These are phyloP conservation scores for Caenorhabditis briggsae DNA, from an alignment of 1,140 invertebrate species.

Conservation along the genomic window DNA sequence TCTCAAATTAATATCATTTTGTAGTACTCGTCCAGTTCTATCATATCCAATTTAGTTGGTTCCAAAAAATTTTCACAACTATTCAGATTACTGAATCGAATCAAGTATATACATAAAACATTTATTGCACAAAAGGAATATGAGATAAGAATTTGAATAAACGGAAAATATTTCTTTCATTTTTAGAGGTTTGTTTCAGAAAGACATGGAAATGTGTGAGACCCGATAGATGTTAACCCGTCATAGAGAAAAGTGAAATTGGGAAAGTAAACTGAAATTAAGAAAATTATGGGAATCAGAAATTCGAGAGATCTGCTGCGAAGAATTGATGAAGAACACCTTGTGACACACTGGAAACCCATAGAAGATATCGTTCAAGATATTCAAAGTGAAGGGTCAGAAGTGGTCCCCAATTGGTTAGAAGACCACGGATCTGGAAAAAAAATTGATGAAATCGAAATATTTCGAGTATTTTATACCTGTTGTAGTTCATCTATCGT, in stretches of 20 bases:
- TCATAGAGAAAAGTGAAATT: neutral
- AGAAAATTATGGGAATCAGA: neutral
- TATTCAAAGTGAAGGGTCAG: conserved; percentile 26
- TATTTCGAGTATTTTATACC: conserved; percentile 58
- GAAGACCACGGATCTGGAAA: conserved; percentile 33
- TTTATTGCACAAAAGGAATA: conserved; percentile 25
- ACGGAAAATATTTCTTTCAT: neutral
- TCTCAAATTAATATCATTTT: too few relatives aligned
- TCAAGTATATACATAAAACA: neutral
- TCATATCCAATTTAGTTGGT: too few relatives aligned
- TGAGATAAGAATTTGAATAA: neutral
- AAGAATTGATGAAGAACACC: conserved; percentile 44
- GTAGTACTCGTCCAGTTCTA: too few relatives aligned
- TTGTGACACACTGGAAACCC: conserved; percentile 51
- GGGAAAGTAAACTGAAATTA: neutral
- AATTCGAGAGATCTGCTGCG: conserved; percentile 35
- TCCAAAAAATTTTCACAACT: too few relatives aligned
- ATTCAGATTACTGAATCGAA: too few relatives aligned
- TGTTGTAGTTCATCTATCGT: conserved; percentile 70
- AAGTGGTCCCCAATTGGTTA: conserved; percentile 45
- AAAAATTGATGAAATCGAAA: neutral
- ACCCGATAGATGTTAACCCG: conserved; percentile 7
- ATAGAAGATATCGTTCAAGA: conserved; percentile 35
- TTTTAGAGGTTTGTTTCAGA: conserved; percentile 32
- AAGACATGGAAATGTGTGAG: conserved; percentile 42